phyloP scores from a whole-genome alignment of 2,888 invertebrate genomes.

The Norana najaformis region DNA sequence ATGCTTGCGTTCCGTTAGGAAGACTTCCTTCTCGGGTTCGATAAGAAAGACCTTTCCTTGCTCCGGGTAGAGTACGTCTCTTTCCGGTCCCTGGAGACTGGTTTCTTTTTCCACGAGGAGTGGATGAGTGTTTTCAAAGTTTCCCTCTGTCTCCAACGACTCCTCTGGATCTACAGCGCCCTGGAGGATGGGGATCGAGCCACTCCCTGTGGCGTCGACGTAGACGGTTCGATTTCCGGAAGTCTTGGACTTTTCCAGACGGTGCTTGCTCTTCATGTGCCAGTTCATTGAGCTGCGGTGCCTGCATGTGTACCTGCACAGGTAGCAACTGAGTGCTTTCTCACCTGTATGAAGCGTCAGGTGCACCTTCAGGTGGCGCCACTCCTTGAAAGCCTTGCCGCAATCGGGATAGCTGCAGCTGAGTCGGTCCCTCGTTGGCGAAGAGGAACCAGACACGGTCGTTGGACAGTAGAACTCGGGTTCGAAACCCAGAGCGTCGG shows the following conservation, averaged over 20 bases:
- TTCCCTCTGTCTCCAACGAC: neutral
- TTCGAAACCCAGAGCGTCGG: neutral
- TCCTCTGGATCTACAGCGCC: neutral
- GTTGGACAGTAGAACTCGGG: neutral
- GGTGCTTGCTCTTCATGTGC: constrained; percentile 45
- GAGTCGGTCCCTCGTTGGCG: neutral
- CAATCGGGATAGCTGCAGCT: constrained; percentile 39
- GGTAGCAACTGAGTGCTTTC: constrained; percentile 40
- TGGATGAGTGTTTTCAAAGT: neutral
- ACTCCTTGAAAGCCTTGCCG: constrained; percentile 39
- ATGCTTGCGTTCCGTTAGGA: neutral
- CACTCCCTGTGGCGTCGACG: constrained; percentile 29
- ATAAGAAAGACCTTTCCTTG: neutral
- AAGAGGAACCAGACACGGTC: neutral
- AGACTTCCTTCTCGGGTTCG: neutral
- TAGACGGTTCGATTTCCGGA: constrained; percentile 39
- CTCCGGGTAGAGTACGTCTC: neutral
- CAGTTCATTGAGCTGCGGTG: constrained; percentile 44
- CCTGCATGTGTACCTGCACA: constrained; percentile 43
- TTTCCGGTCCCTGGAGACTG: neutral
- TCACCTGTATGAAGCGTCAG: constrained; percentile 40
- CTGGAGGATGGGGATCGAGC: neutral
- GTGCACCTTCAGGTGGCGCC: constrained; percentile 41
- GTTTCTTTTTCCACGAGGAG: neutral
- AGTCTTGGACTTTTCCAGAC: constrained; percentile 37